phyloP scores from a whole-genome alignment of 2,113 vertebrate species.

The Leptodactylus fuscus region DNA sequence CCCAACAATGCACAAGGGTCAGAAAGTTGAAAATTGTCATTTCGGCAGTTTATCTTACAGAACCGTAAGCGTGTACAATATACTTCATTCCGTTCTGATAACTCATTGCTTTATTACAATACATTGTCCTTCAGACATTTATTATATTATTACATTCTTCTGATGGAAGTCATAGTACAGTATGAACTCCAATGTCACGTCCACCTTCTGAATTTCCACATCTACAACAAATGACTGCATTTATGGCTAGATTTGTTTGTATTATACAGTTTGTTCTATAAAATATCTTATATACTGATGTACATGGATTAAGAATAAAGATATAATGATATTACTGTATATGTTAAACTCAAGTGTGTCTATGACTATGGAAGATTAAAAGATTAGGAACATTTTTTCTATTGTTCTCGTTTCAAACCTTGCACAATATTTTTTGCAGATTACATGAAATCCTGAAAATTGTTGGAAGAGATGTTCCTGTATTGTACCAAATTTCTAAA shows the following conservation, averaged over 20 bases:
- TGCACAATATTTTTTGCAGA: neutral
- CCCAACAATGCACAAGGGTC: neutral
- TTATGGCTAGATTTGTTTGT: neutral
- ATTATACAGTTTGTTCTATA: neutral
- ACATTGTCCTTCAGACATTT: neutral
- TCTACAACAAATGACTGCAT: neutral
- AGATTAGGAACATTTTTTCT: too few relatives aligned
- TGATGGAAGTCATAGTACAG: neutral
- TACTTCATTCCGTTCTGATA: neutral
- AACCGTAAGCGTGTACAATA: neutral
- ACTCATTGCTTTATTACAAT: neutral
- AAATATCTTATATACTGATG: neutral
- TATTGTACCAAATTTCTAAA: neutral
- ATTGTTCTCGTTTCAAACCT: neutral
- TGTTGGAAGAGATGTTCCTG: too few relatives aligned
- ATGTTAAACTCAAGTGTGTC: too few relatives aligned
- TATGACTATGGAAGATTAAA: too few relatives aligned
- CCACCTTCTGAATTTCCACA: neutral
- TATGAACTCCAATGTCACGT: neutral
- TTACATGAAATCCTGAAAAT: neutral
- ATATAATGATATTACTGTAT: too few relatives aligned
- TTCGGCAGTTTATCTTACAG: neutral
- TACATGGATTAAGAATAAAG: too few relatives aligned
- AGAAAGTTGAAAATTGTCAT: neutral
- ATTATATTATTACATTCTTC: neutral